These are phyloP conservation scores for Poeciliopsis turrubarensis DNA, from an alignment of 2,113 vertebrate species.

Conservation along the genomic window DNA sequence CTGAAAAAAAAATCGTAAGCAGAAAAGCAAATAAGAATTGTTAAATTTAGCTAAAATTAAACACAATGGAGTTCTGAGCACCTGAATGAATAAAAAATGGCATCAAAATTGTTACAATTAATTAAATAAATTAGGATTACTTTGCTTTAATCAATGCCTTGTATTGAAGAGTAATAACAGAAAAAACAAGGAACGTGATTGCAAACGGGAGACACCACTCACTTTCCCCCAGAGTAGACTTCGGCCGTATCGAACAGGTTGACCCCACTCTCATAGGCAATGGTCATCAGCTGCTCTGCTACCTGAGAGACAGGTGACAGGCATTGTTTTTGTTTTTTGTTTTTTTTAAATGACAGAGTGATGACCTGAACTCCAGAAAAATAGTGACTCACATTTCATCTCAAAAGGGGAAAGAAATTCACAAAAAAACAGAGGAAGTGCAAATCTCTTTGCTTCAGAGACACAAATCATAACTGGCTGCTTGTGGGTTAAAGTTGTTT, in stretches of 20 bases:
- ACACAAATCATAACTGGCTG: conserved; percentile 15
- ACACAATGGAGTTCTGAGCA: too few relatives aligned
- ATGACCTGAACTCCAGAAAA: conserved; percentile 9
- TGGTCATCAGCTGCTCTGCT: conserved; percentile 97
- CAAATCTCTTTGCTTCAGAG: conserved; percentile 25
- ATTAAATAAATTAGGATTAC: too few relatives aligned
- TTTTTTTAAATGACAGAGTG: background rate
- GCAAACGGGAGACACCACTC: conserved; percentile 65
- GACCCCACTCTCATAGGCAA: conserved; percentile 95
- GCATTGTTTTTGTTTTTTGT: background rate
- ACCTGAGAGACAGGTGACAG: conserved; percentile 78
- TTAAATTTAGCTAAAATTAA: too few relatives aligned
- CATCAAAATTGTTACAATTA: background rate
- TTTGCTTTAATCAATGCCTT: conserved; percentile 17
- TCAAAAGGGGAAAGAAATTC: conserved; percentile 34
- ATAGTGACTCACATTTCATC: conserved; percentile 17
- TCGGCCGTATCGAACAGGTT: conserved; percentile 97
- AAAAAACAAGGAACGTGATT: conserved; percentile 11
- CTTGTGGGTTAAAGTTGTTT: conserved; percentile 52
- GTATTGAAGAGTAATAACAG: background rate
- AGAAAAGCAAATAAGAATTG: too few relatives aligned
- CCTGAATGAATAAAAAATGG: background rate
- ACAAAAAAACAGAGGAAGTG: conserved; percentile 6
- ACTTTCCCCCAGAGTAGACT: conserved; percentile 96
- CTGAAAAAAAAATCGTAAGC: too few relatives aligned